Base-by-base conservation (phyloP, 1,140 invertebrate genomes). In the Leptestheria dahalacensis region DNA sequence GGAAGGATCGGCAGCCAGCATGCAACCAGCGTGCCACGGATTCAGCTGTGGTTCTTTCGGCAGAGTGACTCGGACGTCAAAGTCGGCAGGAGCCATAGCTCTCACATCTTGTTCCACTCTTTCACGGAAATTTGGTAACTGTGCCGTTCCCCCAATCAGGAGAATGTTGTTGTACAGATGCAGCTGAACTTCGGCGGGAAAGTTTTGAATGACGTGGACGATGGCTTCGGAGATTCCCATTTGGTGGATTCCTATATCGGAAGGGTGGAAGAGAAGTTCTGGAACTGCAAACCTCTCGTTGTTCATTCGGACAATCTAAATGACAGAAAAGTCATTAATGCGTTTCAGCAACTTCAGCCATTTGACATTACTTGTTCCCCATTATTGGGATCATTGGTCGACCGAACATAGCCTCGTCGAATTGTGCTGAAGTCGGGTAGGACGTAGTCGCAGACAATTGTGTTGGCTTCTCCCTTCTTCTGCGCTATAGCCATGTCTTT, bases 181-280 rank as follows among this genome's bases (percentile, higher is more conserved):
- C n/a, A 85, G 82, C 68, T 82, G 84, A 57, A 86, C 79, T 68
- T 89, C 81, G 73, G 83, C 78, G 0, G 86, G 82, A 66, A 87
- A 88, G 0, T 73, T 67, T 63, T 81, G 76, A 6, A 94, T 79
- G 10, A 80, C 79, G 66, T 88, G 75, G 29, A 86, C 79, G 49
- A 97, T 83, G 12, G 88, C 84, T 76, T 99, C 94, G 0, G 86
- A 76, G 63, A 99, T 86, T 4, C 96, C 97, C 82, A 94, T 92
- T 73, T 95, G 87, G 50, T 83, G 78, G 53, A 99, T 88, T 2
- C 92, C 92, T 57, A 99, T 84, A 75, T 98, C 93, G 0, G 87
- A 91, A 0, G 97, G 96, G 70, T 88, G 80, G 71, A 99, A 98
- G 9, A 99, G 73, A 20, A 98, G 74, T 76, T 99, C 96, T 0